Conservation (phyloP, 64 coral and sea anemone genomes). For the Stichodactyla mertensii region DNA sequence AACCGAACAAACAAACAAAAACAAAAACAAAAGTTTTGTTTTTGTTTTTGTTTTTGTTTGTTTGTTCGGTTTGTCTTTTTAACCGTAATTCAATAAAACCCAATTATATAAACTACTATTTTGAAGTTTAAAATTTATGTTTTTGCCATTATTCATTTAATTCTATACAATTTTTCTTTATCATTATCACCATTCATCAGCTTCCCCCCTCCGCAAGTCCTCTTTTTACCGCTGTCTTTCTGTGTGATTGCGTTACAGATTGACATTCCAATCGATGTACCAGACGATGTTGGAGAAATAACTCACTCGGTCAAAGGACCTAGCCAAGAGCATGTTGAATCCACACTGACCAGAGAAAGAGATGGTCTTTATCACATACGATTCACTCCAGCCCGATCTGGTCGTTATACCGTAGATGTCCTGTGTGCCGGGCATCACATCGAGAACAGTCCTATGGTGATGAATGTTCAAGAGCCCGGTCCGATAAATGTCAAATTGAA, state of each 20-base stretch:
- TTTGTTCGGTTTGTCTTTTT: no score
- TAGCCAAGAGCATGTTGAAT: conserved; percentile 49
- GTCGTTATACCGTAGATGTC: conserved; percentile 79
- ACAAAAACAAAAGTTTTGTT: no score
- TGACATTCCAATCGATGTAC: conserved; percentile 73
- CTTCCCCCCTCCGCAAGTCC: no score
- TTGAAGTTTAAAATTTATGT: no score
- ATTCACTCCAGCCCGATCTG: conserved; percentile 50
- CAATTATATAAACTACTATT: no score
- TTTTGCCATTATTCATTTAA: no score
- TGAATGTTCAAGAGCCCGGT: conserved; percentile 54
- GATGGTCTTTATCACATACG: conserved; percentile 76
- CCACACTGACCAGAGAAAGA: conserved; percentile 49
- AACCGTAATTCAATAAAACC: no score
- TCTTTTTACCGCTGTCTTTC: neutral
- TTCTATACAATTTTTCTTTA: no score
- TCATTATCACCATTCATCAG: neutral
- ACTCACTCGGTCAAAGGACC: conserved; percentile 57
- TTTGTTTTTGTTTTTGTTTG: no score
- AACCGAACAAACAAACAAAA: no score
- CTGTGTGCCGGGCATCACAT: conserved; percentile 58
- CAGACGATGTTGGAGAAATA: conserved; percentile 62
- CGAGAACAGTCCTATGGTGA: conserved; percentile 79
- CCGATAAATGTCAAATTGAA: conserved; percentile 68
- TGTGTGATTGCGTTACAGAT: conserved; percentile 30